Evolutionary conservation across 1,140 invertebrate genomes (phyloP), one percentile per base, ranked within the genome.

Genomic region (Antheraea pernyi): DNA sequence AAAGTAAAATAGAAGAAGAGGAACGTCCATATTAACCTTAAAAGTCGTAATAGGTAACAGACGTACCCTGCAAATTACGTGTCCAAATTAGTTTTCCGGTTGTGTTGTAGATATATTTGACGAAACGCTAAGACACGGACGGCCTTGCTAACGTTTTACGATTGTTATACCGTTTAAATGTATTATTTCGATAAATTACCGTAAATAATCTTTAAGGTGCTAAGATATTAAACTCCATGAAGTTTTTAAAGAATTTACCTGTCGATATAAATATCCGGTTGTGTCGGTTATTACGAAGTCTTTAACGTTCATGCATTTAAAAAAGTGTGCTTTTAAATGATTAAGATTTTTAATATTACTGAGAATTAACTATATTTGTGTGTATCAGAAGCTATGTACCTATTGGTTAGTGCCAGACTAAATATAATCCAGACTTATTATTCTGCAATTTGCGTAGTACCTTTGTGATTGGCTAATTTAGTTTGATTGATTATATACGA

Each of bases 61-160:
- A 53, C 16, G 2, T 53, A 53, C 16, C 0, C 5, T 16, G 9
- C 46, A 16, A 13, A 5, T 53, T 53, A 16, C 46, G 46, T 53
- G 16, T 5, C 46, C 13, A n/a, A 16, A 53, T 16, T 16, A 16
- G 39, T 42, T 42, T 7, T 53, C 46, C 46, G 16, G 46, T 53
- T 53, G 11, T 53, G 46, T 16, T 9, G 46, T 53, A 9, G 46
- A 53, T 53, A 53, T 10, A n/a, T 37, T 37, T 62, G 60, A 62
- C 22, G 22, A n/a, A 62, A 37, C 60, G 60, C 30, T 13, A 30
- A 53, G 46, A 53, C 46, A 53, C 60, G 60, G 36, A 53, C 60
- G 60, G 36, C 60, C 60, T 62, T 62, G 60, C 60, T 62, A 22
- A 62, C 60, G 30, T 62, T 30, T 60, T 62, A 62, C 60, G 60